phyloP scores from a whole-genome alignment of 2,113 vertebrate genomes.

The Zootoca vivipara region DNA sequence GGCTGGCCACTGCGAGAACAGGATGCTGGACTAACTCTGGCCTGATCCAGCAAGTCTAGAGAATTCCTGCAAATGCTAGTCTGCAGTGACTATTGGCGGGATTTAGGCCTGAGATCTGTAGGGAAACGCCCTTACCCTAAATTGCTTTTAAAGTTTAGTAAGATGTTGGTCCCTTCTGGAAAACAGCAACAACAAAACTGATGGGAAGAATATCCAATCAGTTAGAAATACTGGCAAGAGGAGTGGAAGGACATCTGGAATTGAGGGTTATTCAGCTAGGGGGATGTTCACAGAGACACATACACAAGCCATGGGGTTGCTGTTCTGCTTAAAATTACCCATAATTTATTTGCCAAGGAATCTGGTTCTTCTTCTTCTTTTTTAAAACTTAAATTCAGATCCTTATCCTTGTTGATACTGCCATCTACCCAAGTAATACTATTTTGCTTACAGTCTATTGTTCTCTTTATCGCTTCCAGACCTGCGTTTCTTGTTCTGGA shows the following conservation, averaged over 20 bases:
- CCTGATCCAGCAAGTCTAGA: background rate
- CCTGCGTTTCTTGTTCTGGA: too few species aligned
- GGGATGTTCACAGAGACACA: background rate
- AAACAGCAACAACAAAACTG: background rate
- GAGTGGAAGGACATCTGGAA: background rate
- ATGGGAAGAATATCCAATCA: background rate
- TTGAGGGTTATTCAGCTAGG: constrained; percentile 3
- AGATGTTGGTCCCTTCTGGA: constrained; percentile 11
- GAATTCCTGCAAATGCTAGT: constrained; percentile 1
- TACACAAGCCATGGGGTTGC: background rate
- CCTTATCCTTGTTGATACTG: background rate
- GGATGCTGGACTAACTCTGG: too few species aligned
- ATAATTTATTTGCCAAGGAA: constrained; percentile 30
- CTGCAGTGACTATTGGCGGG: background rate
- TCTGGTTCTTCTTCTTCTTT: constrained; percentile 9
- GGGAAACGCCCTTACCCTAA: background rate
- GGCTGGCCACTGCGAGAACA: too few species aligned
- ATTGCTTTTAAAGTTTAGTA: background rate
- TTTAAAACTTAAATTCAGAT: background rate
- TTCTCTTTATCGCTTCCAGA: too few species aligned
- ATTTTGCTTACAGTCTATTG: background rate
- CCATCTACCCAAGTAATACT: background rate
- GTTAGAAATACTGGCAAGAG: background rate
- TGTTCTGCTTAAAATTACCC: background rate
- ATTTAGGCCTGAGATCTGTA: background rate